Evolutionary conservation across 2,113 vertebrate species (phyloP).

Genomic region (Australoheros scitulus): DNA sequence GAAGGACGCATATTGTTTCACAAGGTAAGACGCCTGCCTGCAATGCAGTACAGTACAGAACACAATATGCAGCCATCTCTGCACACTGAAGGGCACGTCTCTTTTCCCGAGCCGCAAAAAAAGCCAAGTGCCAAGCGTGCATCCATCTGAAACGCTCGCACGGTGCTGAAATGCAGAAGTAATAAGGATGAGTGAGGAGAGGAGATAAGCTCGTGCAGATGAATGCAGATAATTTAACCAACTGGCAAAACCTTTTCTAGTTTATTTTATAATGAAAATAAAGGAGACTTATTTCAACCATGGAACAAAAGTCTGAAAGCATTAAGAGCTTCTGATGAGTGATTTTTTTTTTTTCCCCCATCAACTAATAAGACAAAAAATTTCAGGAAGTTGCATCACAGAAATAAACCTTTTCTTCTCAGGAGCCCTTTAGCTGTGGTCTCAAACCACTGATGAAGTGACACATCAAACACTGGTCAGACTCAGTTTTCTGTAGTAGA

Average conservation of each 20-base stretch:
- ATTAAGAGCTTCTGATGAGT: conserved; percentile 22
- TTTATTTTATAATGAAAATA: neutral
- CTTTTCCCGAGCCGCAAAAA: conserved; percentile 6
- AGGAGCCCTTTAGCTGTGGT: conserved; percentile 27
- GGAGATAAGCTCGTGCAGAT: conserved; percentile 5
- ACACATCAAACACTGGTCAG: conserved; percentile 53
- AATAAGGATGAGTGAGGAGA: conserved; percentile 31
- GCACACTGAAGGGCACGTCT: conserved; percentile 42
- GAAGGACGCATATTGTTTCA: conserved; percentile 66
- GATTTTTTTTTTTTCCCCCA: too few relatives aligned
- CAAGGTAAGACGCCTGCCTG: conserved; percentile 69
- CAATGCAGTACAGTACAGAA: conserved; percentile 63
- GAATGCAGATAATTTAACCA: conserved; percentile 29
- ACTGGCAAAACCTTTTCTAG: neutral
- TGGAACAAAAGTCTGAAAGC: conserved; percentile 19
- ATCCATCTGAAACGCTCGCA: conserved; percentile 56
- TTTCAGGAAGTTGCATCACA: conserved; percentile 71
- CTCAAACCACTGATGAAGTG: conserved; percentile 49
- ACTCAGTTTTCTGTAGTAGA: conserved; percentile 22
- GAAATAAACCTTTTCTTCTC: conserved; percentile 32
- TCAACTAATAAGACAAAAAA: conserved; percentile 34
- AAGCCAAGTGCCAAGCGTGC: conserved; percentile 36
- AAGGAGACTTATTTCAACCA: conserved; percentile 4
- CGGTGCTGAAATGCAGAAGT: conserved; percentile 30
- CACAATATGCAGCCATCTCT: conserved; percentile 54